Conservation (phyloP, 2,888 invertebrate species). For the Caenorhabditis sp. region DNA sequence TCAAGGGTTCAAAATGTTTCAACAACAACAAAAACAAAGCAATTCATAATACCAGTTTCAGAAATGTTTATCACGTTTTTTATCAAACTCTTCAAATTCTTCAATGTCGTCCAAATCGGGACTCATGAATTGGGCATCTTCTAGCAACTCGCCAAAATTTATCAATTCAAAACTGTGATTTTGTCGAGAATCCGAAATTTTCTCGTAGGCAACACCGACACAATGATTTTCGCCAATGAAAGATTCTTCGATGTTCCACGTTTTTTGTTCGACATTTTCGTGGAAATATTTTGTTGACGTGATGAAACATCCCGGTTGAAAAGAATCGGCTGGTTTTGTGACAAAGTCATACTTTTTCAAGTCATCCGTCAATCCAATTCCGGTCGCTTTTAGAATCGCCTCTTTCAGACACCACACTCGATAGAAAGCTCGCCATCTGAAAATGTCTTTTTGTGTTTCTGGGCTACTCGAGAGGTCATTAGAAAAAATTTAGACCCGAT, state of each 20-base stretch:
- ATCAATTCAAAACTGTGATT: constrained; percentile 16
- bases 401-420: constrained; percentile 70
- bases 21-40: too few species aligned
- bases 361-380: constrained; percentile 65
- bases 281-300: constrained; percentile 58
- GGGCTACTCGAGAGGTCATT: too few species aligned
- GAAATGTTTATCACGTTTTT: constrained; percentile 40
- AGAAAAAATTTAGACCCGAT: too few species aligned
- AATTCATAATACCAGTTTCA: constrained; percentile 2
- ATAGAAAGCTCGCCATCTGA: constrained; percentile 55
- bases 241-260: constrained; percentile 67
- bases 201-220: constrained; percentile 55
- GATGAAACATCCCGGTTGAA: constrained; percentile 51
- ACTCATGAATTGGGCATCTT: constrained; percentile 27
- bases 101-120: constrained; percentile 20
- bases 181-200: neutral
- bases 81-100: constrained; percentile 30
- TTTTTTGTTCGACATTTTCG: constrained; percentile 38
- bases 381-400: constrained; percentile 69
- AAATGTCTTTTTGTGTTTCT: neutral
- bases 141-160: constrained; percentile 30
- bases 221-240: constrained; percentile 62
- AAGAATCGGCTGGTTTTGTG: constrained; percentile 40
- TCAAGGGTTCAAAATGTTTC: too few species aligned
- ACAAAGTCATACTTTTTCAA: constrained; percentile 61